These are phyloP conservation scores for Lasius platythorax DNA, from an alignment of 2,888 invertebrate genomes.

Conservation along the genomic window DNA sequence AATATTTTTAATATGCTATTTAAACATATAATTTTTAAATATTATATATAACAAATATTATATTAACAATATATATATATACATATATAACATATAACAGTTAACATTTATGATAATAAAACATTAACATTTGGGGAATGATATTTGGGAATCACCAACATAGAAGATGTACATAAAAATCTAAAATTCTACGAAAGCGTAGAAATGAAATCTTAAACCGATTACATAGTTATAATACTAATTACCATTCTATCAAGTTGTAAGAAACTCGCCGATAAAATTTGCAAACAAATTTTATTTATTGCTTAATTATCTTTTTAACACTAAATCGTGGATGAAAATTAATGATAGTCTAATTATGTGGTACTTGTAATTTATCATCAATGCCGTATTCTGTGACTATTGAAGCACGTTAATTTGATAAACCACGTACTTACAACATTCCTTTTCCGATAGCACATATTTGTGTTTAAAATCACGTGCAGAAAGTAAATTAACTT, in stretches of 20 bases:
- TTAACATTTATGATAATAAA: neutral
- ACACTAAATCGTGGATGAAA: neutral
- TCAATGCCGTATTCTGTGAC: neutral
- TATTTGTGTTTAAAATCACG: slow-evolving; percentile 5
- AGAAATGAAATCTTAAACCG: neutral
- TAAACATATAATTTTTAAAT: neutral
- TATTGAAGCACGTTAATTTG: slow-evolving; percentile 8
- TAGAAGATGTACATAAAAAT: neutral
- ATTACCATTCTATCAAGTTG: neutral
- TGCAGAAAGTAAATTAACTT: neutral
- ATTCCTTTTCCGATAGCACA: neutral
- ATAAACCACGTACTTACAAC: slow-evolving; percentile 11
- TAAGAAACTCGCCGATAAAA: neutral
- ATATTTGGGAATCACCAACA: neutral
- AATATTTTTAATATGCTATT: slow-evolving; percentile 2
- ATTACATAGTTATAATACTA: neutral
- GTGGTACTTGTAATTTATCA: neutral
- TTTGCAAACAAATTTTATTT: neutral
- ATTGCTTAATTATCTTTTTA: neutral
- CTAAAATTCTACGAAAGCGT: neutral
- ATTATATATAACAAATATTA: neutral
- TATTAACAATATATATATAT: neutral
- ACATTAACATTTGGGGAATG: neutral
- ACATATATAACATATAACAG: neutral
- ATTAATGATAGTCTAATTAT: neutral